Base-by-base conservation (phyloP, 2,797 vertebrate species). In the Atherinosoma microstoma region DNA sequence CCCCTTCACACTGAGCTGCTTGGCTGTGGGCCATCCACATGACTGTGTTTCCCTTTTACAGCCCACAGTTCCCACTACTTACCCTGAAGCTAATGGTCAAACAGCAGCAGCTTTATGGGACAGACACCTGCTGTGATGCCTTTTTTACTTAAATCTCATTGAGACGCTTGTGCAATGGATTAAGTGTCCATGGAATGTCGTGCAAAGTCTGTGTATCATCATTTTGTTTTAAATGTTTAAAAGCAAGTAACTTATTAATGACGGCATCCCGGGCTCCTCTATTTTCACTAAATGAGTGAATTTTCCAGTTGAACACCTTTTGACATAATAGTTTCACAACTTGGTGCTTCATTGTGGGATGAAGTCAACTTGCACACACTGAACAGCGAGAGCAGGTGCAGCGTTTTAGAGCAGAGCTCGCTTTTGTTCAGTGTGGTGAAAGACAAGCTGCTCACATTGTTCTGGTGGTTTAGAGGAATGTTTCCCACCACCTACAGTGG, bases 21-120 rank as follows among this genome's bases (percentile, higher is more conserved):
- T 29, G 54, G 1, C 61, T 30, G 22, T 40, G 57, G 84, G 80
- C 82, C 86, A 86, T 80, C 77, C 82, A 87, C 77, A 75, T 56
- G 24, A 18, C 32, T 6, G 61, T 56, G 58, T 20, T 67, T 53
- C 63, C 58, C 67, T 73, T 69, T 40, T 69, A 66, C 72, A 57
- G 60, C 15, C 47, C 5, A 35, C 62, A 75, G 51, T 64, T 76
- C 45, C 40, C 40, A 24, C 51, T 24, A 18, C 29, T 45, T 20
- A 30, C 47, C 73, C 38, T 69, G 62, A 61, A 65, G 15, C 35
- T 47, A 40, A 27, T 49, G 40, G 27, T 34, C 12, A 47, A 38
- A 58, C 58, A 36, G 15, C 15, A 18, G 64, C 60, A 11, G 49
- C 53, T 67, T 72, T 76, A 57, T 62, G 9, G 2, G 38, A 27